phyloP scores from a whole-genome alignment of 2,113 vertebrate species.

The Desmodus rotundus region DNA sequence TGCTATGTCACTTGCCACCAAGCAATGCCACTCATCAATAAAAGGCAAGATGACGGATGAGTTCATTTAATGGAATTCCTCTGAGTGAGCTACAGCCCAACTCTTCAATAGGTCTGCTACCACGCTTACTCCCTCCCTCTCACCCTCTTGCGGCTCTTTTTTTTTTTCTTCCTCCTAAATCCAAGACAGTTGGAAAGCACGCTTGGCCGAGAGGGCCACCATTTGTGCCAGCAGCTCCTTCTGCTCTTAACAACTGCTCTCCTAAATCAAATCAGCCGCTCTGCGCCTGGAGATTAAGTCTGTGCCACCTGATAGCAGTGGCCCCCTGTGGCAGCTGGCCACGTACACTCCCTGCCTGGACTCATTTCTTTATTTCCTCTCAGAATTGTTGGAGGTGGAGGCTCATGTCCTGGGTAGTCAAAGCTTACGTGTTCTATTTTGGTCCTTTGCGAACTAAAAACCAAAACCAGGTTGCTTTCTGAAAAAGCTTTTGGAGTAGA shows the following conservation, averaged over 20 bases:
- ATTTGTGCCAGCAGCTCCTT: conserved; percentile 79
- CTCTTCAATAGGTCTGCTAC: conserved; percentile 75
- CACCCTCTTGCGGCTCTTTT: conserved; percentile 42
- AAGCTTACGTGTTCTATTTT: conserved; percentile 18
- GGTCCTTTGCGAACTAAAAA: neutral
- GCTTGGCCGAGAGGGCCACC: conserved; percentile 70
- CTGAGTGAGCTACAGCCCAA: conserved; percentile 77
- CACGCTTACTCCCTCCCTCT: conserved; percentile 37
- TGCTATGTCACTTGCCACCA: conserved; percentile 86
- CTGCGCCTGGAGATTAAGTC: conserved; percentile 62
- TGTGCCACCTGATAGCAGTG: conserved; percentile 44
- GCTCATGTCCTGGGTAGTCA: neutral
- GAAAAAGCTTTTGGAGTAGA: neutral
- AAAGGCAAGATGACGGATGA: conserved; percentile 89
- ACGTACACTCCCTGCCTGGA: neutral
- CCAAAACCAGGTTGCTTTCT: neutral
- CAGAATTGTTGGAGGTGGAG: neutral
- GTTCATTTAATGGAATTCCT: conserved; percentile 91
- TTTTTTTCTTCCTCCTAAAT: conserved; percentile 60
- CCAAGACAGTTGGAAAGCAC: conserved; percentile 78
- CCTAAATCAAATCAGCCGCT: conserved; percentile 80
- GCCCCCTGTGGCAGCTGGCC: neutral
- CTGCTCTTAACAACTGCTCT: conserved; percentile 83
- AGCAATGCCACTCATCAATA: conserved; percentile 89
- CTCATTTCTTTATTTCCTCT: neutral